Percentiles rank a stretch among this genome's conserved stretches.
Conservation (phyloP, 2,113 vertebrate genomes). For the Podilymbus podiceps region DNA sequence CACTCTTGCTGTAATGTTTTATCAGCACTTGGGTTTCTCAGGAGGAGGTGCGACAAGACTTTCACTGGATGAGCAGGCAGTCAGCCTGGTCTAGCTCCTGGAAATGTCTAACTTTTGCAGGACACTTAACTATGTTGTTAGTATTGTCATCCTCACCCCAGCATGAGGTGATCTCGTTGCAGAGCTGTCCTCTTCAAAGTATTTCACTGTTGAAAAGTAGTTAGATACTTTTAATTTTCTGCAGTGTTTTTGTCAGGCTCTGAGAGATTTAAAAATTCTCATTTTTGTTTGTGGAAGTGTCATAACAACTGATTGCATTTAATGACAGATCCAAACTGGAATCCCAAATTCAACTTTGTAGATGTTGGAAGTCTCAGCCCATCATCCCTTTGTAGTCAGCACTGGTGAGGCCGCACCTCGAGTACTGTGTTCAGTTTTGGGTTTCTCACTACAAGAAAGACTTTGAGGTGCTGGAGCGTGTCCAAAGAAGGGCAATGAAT, state of each 20-base stretch:
- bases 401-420: fast-evolving
- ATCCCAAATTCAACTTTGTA: not conserved
- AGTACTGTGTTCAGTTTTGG: not conserved
- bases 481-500: not conserved
- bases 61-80: not conserved
- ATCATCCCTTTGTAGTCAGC: not conserved
- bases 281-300: not conserved
- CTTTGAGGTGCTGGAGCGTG: not conserved
- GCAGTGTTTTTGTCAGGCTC: not conserved
- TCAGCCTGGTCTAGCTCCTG: not conserved
- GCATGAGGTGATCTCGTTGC: not conserved
- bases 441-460: not conserved
- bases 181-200: not conserved
- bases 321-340: not conserved
- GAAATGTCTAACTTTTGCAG: not conserved
- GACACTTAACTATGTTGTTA: not conserved
- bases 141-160: not conserved
- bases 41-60: not conserved
- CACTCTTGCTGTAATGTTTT: not conserved
- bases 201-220: not conserved
- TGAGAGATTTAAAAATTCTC: not conserved
- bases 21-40: not conserved
- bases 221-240: not conserved
- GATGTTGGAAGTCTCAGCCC: not conserved
- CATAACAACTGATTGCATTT: not conserved